These are phyloP conservation scores for Scaptomyza flava DNA, from an alignment of 2,888 invertebrate genomes.

Conservation along the genomic window DNA sequence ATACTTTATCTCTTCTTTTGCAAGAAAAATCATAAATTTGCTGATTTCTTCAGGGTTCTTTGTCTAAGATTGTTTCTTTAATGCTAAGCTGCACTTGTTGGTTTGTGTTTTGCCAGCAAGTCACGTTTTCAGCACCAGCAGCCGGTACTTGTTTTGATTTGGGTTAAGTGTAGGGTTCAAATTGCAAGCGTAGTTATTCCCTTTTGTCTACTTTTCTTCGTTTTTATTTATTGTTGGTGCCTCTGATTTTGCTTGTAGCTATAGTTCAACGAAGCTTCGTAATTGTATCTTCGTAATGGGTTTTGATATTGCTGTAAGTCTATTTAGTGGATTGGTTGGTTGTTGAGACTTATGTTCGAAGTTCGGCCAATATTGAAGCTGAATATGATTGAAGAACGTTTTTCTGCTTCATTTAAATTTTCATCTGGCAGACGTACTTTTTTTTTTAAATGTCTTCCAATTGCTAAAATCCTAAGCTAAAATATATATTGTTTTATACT, in stretches of 20 bases:
- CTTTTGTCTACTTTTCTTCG: neutral
- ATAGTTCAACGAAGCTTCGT: slow-evolving; percentile 28
- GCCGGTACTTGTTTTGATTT: slow-evolving; percentile 61
- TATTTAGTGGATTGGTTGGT: neutral
- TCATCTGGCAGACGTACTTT: no score
- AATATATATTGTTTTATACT: no score
- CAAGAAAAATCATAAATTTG: slow-evolving; percentile 2
- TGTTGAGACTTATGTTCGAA: neutral
- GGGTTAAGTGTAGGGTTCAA: slow-evolving; percentile 72
- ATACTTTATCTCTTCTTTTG: slow-evolving; percentile 27
- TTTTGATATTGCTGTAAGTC: slow-evolving; percentile 28
- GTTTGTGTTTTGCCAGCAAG: slow-evolving; percentile 22
- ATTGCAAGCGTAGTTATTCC: slow-evolving; percentile 33
- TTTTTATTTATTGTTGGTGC: no score
- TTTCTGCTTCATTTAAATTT: no score
- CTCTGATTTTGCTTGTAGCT: slow-evolving; percentile 6
- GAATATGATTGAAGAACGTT: no score
- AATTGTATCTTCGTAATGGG: slow-evolving; percentile 31
- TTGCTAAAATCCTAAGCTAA: no score
- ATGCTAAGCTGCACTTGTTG: slow-evolving; percentile 47
- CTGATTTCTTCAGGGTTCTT: slow-evolving; percentile 39
- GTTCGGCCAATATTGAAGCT: neutral
- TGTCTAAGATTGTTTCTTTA: slow-evolving; percentile 27
- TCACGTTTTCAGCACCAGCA: slow-evolving; percentile 60
- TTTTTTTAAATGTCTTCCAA: no score